Evolutionary conservation across 2,888 invertebrate genomes (phyloP).

Genomic region (Adelognathus sp.): DNA sequence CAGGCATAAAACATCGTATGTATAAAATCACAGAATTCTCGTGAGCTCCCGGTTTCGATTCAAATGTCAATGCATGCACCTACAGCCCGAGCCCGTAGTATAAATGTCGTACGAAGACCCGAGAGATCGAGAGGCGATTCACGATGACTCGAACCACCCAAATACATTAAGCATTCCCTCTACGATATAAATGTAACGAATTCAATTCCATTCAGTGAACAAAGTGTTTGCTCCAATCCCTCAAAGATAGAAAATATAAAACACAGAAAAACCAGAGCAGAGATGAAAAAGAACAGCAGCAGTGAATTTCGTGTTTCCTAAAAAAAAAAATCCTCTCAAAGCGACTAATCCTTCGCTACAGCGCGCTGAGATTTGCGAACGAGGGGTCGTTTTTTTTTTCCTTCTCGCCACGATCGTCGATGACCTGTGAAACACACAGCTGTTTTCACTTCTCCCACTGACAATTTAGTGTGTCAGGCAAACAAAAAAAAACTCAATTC

Average conservation of each 20-base stretch:
- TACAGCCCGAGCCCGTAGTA: not conserved
- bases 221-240: not conserved
- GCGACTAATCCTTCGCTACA: conserved; percentile 26
- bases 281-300: not conserved
- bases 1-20: conserved; percentile 8
- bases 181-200: conserved; percentile 36
- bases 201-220: not conserved
- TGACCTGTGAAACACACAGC: conserved; percentile 59
- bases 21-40: conserved; percentile 36
- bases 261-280: not conserved
- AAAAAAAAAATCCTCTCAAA: conserved; percentile 15
- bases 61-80: conserved; percentile 46
- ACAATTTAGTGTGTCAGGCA: not conserved
- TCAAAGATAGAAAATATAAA: not conserved
- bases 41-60: conserved; percentile 50
- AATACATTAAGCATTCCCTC: conserved; percentile 41
- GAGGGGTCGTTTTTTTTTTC: conserved; percentile 15
- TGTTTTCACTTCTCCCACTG: conserved; percentile 22
- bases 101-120: conserved; percentile 44
- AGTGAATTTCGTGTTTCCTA: conserved; percentile 10
- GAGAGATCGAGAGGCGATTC: conserved; percentile 19
- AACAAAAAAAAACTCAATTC: not conserved
- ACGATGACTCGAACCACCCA: conserved; percentile 11
- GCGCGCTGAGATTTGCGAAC: conserved; percentile 19
- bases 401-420: conserved; percentile 37